Base-by-base conservation (phyloP, 2,888 invertebrate species). In the Euzophera pinguis region DNA sequence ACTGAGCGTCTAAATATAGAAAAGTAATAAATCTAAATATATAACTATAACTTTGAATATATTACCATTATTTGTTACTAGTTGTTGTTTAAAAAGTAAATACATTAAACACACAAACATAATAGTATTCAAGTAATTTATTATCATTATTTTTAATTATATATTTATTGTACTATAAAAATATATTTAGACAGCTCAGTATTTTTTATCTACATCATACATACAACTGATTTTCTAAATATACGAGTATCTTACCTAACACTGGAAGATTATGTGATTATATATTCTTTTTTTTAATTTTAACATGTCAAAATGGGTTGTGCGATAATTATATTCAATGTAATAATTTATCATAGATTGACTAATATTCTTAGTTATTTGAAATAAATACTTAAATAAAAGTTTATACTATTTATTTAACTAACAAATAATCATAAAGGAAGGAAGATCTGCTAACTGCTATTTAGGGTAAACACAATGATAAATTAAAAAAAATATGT, bases 261-360 rank as follows among this genome's bases (percentile, higher is more conserved):
- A 70, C 56, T 85, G 85, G 85, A 86, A 87, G 86, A 81, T 70
- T 67, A 75, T 61, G 84, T 85, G 85, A 85, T 82, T 75, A 81
- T 58, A 77, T 60, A 67, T 63, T 61, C 62, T 52, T 50, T 60
- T 54, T 59, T 53, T 42, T 51, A 49, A 53, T 52, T 53, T 52
- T 50, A 34, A 47, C 56, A 53, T 59, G 37, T 37, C n/a, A 53
- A 51, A 43, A 53, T 51, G 53, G 45, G 41, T 49, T 49, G 48
- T 49, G 37, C 37, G 37, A 49, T 38, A 49, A n/a, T 9, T 9
- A 32, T 32, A 32, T 22, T 22, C 22, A 22, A 22, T 22, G 22
- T 3, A 22, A 3, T 22, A 2, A 22, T 22, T 22, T 22, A 22
- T 22, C 2, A 22, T 22, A 22, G 5, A 5, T 22, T 22, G n/a